Percentiles rank a stretch among this genome's conserved stretches.
phyloP scores from a whole-genome alignment of 2,888 invertebrate species.

The Cyaniris semiargus region DNA sequence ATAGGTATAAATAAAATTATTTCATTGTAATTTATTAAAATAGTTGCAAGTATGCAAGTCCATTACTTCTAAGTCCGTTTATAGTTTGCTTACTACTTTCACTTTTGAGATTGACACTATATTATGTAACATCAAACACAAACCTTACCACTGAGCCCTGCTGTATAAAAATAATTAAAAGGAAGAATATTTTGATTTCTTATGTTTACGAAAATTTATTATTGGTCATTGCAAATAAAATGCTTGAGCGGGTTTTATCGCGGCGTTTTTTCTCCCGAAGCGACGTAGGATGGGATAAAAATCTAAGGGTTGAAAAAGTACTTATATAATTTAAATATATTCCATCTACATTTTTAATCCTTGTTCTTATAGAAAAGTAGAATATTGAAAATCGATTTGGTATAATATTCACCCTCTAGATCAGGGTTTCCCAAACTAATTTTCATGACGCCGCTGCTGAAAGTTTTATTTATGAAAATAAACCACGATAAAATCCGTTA shows the following conservation, averaged over 20 bases:
- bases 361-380: too few relatives aligned
- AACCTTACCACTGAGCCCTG: neutral
- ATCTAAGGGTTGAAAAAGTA: too few relatives aligned
- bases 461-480: neutral
- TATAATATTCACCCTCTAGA: too few relatives aligned
- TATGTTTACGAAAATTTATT: neutral
- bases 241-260: neutral
- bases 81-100: neutral
- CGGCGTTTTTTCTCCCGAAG: neutral
- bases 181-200: neutral
- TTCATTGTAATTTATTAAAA: neutral
- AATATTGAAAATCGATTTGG: too few relatives aligned
- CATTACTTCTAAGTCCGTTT: neutral
- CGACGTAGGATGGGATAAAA: too few relatives aligned
- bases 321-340: too few relatives aligned
- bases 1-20: neutral
- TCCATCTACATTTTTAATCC: too few relatives aligned
- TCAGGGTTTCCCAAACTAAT: too few relatives aligned
- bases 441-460: too few relatives aligned
- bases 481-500: neutral
- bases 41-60: neutral
- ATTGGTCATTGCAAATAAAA: neutral
- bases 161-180: neutral
- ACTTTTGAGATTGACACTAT: neutral
- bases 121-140: neutral